A percentile compares a stretch with the other conserved stretches of the same genome.
phyloP scores from a whole-genome alignment of 2,113 vertebrate species.

The Xiphorhynchus elegans region DNA sequence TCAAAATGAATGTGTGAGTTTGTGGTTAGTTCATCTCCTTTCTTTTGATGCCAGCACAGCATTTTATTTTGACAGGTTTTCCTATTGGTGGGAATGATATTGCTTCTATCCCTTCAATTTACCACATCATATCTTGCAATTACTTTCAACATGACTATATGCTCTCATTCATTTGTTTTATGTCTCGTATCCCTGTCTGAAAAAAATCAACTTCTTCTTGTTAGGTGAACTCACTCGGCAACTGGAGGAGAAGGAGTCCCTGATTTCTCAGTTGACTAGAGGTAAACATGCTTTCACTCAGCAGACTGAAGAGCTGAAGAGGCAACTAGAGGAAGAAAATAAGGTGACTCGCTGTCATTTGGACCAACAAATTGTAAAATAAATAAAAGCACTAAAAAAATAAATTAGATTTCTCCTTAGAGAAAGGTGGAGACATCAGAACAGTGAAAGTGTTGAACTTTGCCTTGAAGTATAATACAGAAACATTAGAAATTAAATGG shows the following conservation, averaged over 20 bases:
- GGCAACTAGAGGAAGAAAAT: conserved; percentile 60
- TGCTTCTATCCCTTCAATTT: neutral
- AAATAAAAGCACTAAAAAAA: neutral
- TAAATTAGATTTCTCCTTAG: neutral
- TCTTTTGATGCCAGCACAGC: neutral
- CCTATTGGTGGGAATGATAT: neutral
- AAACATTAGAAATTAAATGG: neutral
- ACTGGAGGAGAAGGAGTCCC: conserved; percentile 41
- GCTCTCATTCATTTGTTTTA: neutral
- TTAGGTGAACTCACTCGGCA: conserved; percentile 43
- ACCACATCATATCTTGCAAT: neutral
- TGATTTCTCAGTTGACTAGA: conserved; percentile 50
- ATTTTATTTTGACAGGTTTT: neutral
- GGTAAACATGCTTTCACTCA: conserved; percentile 49
- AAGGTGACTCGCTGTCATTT: conserved; percentile 11
- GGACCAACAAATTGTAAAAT: neutral
- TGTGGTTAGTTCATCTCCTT: neutral
- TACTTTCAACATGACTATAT: neutral
- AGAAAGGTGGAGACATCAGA: neutral
- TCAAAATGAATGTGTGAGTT: neutral
- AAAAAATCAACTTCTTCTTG: fast-evolving
- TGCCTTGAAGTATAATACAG: neutral
- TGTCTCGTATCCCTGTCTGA: fast-evolving
- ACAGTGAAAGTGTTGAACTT: neutral
- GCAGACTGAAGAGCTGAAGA: conserved; percentile 50